Evolutionary conservation across 2,888 invertebrate species (phyloP).

Genomic region (Aelia acuminata): DNA sequence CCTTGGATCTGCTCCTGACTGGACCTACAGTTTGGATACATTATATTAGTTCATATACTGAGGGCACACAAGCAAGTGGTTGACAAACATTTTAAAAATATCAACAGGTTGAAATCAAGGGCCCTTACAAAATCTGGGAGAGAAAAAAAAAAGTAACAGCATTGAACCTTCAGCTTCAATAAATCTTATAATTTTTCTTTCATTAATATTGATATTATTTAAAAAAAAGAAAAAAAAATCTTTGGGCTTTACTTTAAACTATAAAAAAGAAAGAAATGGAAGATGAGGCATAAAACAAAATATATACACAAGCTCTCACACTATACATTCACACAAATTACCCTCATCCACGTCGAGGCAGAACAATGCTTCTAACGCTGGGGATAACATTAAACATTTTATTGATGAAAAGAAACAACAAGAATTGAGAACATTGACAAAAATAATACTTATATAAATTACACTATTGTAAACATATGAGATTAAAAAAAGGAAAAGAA

Average conservation of each 20-base stretch:
- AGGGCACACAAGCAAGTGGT: no score
- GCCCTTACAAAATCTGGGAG: no score
- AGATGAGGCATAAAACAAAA: conserved; percentile 36
- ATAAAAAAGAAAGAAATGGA: not conserved
- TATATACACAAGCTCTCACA: conserved; percentile 34
- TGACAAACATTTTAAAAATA: no score
- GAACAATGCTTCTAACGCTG: conserved; percentile 28
- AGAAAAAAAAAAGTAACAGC: no score
- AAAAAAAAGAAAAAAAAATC: no score
- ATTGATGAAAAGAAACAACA: conserved; percentile 48
- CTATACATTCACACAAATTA: conserved; percentile 47
- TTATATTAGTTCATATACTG: no score
- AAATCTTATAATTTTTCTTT: not conserved
- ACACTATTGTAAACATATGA: conserved; percentile 32
- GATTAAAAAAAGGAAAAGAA: not conserved
- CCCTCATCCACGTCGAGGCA: conserved; percentile 26
- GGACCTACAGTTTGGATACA: no score
- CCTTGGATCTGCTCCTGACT: no score
- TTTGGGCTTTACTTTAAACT: not conserved
- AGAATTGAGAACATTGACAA: conserved; percentile 42
- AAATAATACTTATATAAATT: conserved; percentile 47
- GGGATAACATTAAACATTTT: conserved; percentile 53
- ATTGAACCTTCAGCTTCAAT: no score
- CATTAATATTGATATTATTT: not conserved
- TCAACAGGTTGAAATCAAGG: no score